Conservation (phyloP, 2,888 invertebrate genomes). For the Trissoscelio sp. region DNA sequence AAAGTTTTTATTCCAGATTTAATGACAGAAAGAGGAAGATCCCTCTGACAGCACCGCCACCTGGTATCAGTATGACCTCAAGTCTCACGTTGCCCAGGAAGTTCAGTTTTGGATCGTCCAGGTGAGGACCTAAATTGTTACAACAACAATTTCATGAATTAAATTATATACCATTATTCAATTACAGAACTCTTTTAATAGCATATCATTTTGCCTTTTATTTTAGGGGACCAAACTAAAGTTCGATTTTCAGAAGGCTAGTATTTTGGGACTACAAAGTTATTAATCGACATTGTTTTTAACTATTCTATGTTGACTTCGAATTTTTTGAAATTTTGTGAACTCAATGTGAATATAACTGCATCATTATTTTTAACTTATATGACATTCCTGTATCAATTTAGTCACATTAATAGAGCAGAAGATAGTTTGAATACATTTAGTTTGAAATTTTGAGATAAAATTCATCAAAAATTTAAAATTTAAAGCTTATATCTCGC, state of each 20-base stretch:
- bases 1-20: conserved; percentile 95
- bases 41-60: conserved; percentile 86
- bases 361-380: too few species aligned
- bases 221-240: conserved; percentile 45
- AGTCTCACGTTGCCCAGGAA: conserved; percentile 82
- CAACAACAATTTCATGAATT: too few species aligned
- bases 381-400: too few species aligned
- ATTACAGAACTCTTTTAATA: too few species aligned
- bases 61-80: conserved; percentile 72
- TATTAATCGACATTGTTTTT: not conserved
- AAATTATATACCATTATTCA: too few species aligned
- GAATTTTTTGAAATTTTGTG: too few species aligned
- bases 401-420: too few species aligned
- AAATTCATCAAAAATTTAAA: too few species aligned
- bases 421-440: too few species aligned
- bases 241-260: conserved; percentile 27
- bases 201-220: not conserved
- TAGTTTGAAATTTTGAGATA: too few species aligned
- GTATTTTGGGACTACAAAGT: conserved; percentile 9
- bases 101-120: conserved; percentile 78
- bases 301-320: not conserved
- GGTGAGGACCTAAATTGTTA: conserved; percentile 29
- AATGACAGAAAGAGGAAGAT: conserved; percentile 92
- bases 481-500: too few species aligned
- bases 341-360: too few species aligned